Conservation (phyloP, 2,888 invertebrate species). For the Eudasyphora cyanicolor region DNA sequence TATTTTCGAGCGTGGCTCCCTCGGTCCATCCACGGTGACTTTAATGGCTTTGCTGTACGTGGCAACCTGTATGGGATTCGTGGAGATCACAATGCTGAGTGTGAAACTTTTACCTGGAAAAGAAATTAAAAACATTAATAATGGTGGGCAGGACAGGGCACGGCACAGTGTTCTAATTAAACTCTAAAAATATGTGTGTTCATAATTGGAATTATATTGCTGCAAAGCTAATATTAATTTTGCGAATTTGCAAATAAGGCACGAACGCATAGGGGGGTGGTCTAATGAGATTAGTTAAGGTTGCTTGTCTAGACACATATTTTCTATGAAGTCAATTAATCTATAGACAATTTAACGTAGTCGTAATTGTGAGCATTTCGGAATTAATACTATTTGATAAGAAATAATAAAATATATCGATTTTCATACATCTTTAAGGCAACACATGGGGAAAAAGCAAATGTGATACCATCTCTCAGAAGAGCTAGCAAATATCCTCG, state of each 20-base stretch:
- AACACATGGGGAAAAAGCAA: too few relatives aligned
- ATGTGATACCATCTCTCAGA: too few relatives aligned
- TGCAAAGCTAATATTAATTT: conserved; percentile 15
- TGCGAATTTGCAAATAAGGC: not conserved
- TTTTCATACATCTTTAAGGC: too few relatives aligned
- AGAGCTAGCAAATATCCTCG: too few relatives aligned
- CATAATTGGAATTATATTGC: conserved; percentile 26
- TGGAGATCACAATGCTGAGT: conserved; percentile 96
- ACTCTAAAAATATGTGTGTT: not conserved
- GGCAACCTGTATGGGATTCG: conserved; percentile 96
- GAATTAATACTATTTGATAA: too few relatives aligned
- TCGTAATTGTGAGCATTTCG: too few relatives aligned
- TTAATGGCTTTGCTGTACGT: conserved; percentile 99
- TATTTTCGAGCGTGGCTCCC: conserved; percentile 97
- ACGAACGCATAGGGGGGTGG: not conserved
- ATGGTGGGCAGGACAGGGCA: not conserved
- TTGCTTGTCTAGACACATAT: too few relatives aligned
- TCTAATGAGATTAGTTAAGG: not conserved
- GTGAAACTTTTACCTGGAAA: conserved; percentile 96
- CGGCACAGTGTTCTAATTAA: conserved; percentile 26
- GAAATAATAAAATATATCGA: too few relatives aligned
- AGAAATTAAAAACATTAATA: conserved; percentile 8
- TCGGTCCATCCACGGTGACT: conserved; percentile 99
- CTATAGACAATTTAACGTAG: too few relatives aligned
- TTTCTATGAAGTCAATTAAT: too few relatives aligned